phyloP scores from a whole-genome alignment of 2,797 vertebrate genomes.

The Picus viridis region DNA sequence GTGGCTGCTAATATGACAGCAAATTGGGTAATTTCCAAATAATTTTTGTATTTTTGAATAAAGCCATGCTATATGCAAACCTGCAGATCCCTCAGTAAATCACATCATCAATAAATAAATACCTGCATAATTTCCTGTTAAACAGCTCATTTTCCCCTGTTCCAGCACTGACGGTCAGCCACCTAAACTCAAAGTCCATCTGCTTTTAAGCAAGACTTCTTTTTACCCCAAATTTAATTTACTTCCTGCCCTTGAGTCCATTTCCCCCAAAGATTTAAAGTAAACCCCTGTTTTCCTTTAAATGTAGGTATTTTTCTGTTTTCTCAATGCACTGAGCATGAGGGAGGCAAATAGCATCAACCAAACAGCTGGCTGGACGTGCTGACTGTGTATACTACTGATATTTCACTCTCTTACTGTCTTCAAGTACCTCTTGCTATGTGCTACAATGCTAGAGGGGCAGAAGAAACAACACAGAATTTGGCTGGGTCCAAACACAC shows the following conservation, averaged over 20 bases:
- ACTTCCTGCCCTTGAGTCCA: not conserved
- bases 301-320: not conserved
- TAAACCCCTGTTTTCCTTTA: not conserved
- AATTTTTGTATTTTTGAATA: not conserved
- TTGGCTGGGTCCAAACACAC: not conserved
- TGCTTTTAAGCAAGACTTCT: not conserved
- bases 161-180: not conserved
- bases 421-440: not conserved
- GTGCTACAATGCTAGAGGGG: not conserved
- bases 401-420: not conserved
- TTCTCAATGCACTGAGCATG: not conserved
- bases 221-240: not conserved
- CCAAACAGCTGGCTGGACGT: not conserved
- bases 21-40: not conserved
- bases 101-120: not conserved
- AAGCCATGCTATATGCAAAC: not conserved
- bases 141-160: not conserved
- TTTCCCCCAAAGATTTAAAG: not conserved
- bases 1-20: fast-evolving
- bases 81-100: not conserved
- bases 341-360: not conserved
- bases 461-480: not conserved
- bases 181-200: not conserved
- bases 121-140: not conserved
- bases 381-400: not conserved